Base-by-base conservation (phyloP, 2,888 invertebrate genomes). In the Tanytarsus gracilentus region DNA sequence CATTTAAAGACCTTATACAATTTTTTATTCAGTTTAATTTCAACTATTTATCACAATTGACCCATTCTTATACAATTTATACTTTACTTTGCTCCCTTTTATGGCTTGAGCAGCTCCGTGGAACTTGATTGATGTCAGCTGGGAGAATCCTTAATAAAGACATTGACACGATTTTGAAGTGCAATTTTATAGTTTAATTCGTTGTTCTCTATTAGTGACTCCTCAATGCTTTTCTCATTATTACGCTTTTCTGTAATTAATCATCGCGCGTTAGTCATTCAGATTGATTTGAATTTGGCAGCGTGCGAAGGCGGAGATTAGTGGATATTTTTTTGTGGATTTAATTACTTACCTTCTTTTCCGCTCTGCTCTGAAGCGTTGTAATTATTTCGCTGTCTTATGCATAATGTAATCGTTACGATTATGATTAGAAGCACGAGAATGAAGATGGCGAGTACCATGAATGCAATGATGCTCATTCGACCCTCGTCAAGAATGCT, bases 401-500 rank as follows among this genome's bases (percentile, higher is more conserved):
- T 53, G 14, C 53, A 53, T 11, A 53, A 27, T 11, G 53, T 36
- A 7, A 53, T 53, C 7, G 53, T 53, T 14, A 53, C 53, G 25
- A 53, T 53, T 11, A 53, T 53, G 14, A 53, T 53, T 11, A 53
- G 29, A 21, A 53, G 53, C 6, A 53, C 53, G 4, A 53, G 53
- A 36, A 53, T 14, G 14, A 53, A 53, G 36, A 53, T 53, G 16
- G 53, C 33, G 14, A 53, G 36, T 39, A 78, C 75, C 68, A 81
- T 68, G 67, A 73, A 68, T 68, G 83, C 61, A 70, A 78, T 66
- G 68, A 77, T 69, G 33, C 21, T 61, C n/a, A 61, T 36, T 16
- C 68, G 66, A 68, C 79, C 75, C 71, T 82, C 76, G 68, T 76
- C 76, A 75, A 80, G 68, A 72, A 79, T 74, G 65, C 75, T 75